Conservation (phyloP, 2,113 vertebrate species). For the Pollachius pollachius region DNA sequence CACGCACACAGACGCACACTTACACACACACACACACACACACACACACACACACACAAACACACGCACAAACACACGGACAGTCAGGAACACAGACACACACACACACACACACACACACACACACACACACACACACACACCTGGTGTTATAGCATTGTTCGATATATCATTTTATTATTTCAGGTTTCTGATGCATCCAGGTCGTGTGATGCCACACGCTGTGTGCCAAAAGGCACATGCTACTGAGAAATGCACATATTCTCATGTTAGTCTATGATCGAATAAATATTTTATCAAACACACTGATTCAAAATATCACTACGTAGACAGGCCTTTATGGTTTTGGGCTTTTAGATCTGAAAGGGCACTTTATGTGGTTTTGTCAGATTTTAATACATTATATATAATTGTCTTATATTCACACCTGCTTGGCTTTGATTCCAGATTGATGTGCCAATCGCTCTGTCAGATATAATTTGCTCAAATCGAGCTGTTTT, state of each 20-base stretch:
- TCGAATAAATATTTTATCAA: too few relatives aligned
- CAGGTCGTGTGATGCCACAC: slow-evolving; percentile 27
- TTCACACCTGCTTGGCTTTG: too few relatives aligned
- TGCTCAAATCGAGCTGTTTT: not conserved
- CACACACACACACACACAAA: slow-evolving; percentile 28
- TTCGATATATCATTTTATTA: slow-evolving; percentile 55
- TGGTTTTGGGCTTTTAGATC: too few relatives aligned
- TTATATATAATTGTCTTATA: too few relatives aligned
- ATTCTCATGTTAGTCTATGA: not conserved
- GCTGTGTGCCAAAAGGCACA: slow-evolving; percentile 22
- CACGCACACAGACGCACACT: not conserved
- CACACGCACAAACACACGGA: not conserved
- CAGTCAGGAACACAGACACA: not conserved
- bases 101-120: too few relatives aligned
- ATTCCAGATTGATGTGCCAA: not conserved
- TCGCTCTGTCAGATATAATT: not conserved
- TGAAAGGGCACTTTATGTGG: too few relatives aligned
- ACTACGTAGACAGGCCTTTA: too few relatives aligned
- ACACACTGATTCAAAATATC: too few relatives aligned
- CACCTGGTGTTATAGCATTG: slow-evolving; percentile 65
- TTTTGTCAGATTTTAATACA: too few relatives aligned
- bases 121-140: slow-evolving; percentile 20
- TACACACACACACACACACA: slow-evolving; percentile 8
- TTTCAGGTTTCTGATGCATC: slow-evolving; percentile 32
- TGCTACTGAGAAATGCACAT: slow-evolving; percentile 13